Percentiles rank a stretch among this genome's conserved stretches.
Evolutionary conservation across 2,797 vertebrate species (phyloP).

Genomic region (Tokudaia muenninki): DNA sequence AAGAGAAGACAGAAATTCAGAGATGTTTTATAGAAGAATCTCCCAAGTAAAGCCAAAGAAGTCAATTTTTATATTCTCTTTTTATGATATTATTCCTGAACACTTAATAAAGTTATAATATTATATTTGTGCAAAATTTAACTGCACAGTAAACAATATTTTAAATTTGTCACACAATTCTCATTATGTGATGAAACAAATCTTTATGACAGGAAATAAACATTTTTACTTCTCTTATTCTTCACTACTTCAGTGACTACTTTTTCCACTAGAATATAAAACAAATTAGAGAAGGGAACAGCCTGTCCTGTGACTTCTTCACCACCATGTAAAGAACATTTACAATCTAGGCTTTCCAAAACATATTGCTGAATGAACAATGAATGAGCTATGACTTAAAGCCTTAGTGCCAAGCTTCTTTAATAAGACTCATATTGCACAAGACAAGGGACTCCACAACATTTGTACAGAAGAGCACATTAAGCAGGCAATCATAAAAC

Average conservation of each 20-base stretch:
- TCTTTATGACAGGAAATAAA: not conserved
- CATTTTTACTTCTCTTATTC: not conserved
- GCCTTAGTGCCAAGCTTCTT: not conserved
- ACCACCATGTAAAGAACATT: not conserved
- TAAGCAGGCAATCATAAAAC: slow-evolving; percentile 24
- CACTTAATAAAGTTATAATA: not conserved
- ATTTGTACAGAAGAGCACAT: not conserved
- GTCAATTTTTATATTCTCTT: not conserved
- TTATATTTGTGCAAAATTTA: not conserved
- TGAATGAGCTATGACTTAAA: slow-evolving; percentile 2
- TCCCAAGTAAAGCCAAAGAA: not conserved
- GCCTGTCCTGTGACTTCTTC: not conserved
- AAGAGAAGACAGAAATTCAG: not conserved
- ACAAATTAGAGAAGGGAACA: not conserved
- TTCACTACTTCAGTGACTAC: not conserved
- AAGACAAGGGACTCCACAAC: not conserved
- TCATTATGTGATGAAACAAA: not conserved
- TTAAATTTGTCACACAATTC: not conserved
- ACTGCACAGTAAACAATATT: not conserved
- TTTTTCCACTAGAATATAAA: not conserved
- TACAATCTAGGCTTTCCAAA: not conserved
- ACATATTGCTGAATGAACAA: not conserved
- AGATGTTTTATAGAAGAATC: not conserved
- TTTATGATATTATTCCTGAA: not conserved
- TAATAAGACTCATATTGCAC: not conserved